A percentile compares a stretch with the other conserved stretches of the same genome.
These are phyloP conservation scores for Bombus sylvicola DNA, from an alignment of 1,140 invertebrate genomes.

Conservation along the genomic window DNA sequence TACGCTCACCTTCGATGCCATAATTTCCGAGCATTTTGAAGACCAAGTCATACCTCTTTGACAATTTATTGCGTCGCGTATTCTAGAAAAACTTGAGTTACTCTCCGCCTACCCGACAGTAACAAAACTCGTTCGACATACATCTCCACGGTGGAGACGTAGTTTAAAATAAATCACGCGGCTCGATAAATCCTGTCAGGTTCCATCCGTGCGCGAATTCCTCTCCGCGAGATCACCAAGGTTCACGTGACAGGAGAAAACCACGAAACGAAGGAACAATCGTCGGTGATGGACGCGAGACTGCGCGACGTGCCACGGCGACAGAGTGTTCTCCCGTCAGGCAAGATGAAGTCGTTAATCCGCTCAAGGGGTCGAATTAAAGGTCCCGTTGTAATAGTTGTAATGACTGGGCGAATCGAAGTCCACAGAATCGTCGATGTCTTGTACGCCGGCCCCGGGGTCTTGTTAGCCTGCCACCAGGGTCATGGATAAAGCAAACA, in stretches of 20 bases:
- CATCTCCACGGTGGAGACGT: too few species aligned
- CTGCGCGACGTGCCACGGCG: background rate
- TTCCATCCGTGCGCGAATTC: background rate
- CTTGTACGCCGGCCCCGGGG: constrained; percentile 11
- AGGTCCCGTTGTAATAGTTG: constrained; percentile 68
- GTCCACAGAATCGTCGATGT: constrained; percentile 60
- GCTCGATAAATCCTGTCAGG: background rate
- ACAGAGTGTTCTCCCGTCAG: constrained; percentile 31
- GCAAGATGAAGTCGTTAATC: constrained; percentile 66
- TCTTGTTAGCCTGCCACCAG: constrained; percentile 42
- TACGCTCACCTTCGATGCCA: background rate
- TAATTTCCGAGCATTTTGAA: background rate
- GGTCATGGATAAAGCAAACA: constrained; percentile 53
- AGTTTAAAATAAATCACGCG: constrained; percentile 15
- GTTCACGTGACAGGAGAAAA: background rate
- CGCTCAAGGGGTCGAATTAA: constrained; percentile 63
- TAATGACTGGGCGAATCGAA: constrained; percentile 68
- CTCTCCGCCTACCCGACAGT: background rate
- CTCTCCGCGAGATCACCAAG: background rate
- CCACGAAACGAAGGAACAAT: constrained; percentile 20
- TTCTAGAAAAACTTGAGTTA: background rate
- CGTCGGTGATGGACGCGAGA: constrained; percentile 19
- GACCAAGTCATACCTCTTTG: background rate
- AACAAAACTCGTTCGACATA: background rate
- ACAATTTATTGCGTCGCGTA: background rate